phyloP scores from a whole-genome alignment of 2,888 invertebrate genomes.

The Agriopis marginaria region DNA sequence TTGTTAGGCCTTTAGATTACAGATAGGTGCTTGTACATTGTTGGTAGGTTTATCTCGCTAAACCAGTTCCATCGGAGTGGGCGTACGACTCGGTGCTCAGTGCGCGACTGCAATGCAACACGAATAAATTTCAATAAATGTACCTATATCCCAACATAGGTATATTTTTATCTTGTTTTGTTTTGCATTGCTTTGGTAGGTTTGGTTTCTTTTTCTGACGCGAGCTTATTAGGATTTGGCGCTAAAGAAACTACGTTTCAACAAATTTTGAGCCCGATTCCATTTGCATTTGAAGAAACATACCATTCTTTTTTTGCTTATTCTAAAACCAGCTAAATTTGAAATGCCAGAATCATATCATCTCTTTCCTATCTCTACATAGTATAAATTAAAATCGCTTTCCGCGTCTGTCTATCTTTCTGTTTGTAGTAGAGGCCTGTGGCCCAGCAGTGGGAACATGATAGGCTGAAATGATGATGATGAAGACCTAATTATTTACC shows the following conservation, averaged over 20 bases:
- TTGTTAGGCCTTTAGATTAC: constrained; percentile 24
- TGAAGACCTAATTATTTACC: neutral
- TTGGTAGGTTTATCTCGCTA: constrained; percentile 36
- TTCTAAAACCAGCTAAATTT: too few species aligned
- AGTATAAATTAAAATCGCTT: too few species aligned
- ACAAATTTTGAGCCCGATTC: too few species aligned
- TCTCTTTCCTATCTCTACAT: too few species aligned
- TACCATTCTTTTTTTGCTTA: too few species aligned
- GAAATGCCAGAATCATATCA: too few species aligned
- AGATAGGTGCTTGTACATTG: constrained; percentile 25
- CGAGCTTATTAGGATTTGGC: neutral
- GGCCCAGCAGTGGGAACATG: too few species aligned
- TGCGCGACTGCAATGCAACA: constrained; percentile 67
- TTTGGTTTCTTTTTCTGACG: neutral
- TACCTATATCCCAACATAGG: constrained; percentile 22
- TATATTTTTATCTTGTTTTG: constrained; percentile 2
- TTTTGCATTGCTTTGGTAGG: constrained; percentile 7
- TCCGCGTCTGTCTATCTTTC: too few species aligned
- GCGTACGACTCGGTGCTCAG: constrained; percentile 63
- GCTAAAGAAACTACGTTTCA: neutral
- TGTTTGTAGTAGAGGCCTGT: too few species aligned
- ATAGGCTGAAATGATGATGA: too few species aligned
- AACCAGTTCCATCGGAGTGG: constrained; percentile 55
- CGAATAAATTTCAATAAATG: constrained; percentile 63
- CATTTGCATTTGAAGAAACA: too few species aligned